Percentiles rank a stretch among this genome's conserved stretches.
Conservation (phyloP, 2,797 vertebrate species). For the Micropoecilia bifurca region DNA sequence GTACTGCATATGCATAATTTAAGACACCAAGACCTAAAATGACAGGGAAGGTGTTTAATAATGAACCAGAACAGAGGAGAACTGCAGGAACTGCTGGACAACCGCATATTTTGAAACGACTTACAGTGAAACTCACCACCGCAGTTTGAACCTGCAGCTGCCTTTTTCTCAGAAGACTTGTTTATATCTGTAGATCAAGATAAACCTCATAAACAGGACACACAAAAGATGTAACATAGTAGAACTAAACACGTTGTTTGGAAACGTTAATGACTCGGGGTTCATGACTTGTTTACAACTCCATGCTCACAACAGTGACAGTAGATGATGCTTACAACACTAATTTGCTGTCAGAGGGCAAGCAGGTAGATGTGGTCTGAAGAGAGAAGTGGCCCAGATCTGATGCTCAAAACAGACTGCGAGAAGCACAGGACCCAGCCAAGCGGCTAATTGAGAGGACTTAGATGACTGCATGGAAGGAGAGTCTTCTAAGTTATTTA, state of each 20-base stretch:
- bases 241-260: not conserved
- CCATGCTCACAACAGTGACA: conserved; percentile 14
- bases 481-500: conserved; percentile 81
- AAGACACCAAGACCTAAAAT: not conserved
- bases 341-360: conserved; percentile 14
- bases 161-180: not conserved
- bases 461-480: conserved; percentile 73
- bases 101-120: not conserved
- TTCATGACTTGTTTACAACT: conserved; percentile 21
- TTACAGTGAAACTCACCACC: not conserved
- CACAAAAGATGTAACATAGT: not conserved
- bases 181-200: not conserved
- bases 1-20: not conserved
- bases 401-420: conserved; percentile 37
- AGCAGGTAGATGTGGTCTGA: conserved; percentile 28
- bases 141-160: not conserved
- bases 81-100: not conserved
- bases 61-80: not conserved
- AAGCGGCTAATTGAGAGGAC: conserved; percentile 75
- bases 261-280: not conserved
- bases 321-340: conserved; percentile 9
- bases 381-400: conserved; percentile 36
- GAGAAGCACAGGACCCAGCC: conserved; percentile 63
- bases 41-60: not conserved
- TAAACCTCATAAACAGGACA: not conserved